Evolutionary conservation across 2,797 vertebrate species (phyloP).

Genomic region (Myotis findleyi): DNA sequence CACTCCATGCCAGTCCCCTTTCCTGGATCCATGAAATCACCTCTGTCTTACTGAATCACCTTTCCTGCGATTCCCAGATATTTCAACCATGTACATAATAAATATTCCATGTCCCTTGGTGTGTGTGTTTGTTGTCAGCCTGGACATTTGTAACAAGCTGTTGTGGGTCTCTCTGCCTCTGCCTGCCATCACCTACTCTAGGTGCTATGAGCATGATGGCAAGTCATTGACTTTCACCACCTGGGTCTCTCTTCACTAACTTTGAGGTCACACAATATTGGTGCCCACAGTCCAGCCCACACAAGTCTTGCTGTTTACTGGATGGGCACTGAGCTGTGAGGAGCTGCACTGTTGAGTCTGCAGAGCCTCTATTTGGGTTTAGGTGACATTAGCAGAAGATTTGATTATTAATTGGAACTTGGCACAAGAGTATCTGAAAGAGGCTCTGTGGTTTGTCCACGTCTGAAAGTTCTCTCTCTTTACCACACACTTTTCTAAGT

Average conservation of each 20-base stretch:
- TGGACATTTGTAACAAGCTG: not conserved
- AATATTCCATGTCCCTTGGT: not conserved
- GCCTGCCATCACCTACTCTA: not conserved
- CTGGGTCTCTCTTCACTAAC: not conserved
- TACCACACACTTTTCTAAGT: not conserved
- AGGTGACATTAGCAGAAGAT: not conserved
- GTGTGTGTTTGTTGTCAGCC: not conserved
- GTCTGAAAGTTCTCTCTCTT: not conserved
- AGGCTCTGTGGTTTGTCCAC: not conserved
- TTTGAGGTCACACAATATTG: not conserved
- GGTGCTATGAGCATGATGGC: not conserved
- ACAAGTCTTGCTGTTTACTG: not conserved
- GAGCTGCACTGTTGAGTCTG: fast-evolving
- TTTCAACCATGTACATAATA: not conserved
- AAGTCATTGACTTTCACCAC: not conserved
- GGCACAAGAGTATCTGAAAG: not conserved
- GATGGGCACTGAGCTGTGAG: not conserved
- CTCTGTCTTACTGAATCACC: not conserved
- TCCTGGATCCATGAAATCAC: not conserved
- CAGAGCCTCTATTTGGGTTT: not conserved
- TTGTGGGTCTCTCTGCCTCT: not conserved
- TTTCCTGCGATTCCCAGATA: not conserved
- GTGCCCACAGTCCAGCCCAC: not conserved
- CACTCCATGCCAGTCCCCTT: no score
- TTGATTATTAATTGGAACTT: not conserved